Conservation (phyloP, 2,113 vertebrate species). For the Genyomyrus donnyi region DNA sequence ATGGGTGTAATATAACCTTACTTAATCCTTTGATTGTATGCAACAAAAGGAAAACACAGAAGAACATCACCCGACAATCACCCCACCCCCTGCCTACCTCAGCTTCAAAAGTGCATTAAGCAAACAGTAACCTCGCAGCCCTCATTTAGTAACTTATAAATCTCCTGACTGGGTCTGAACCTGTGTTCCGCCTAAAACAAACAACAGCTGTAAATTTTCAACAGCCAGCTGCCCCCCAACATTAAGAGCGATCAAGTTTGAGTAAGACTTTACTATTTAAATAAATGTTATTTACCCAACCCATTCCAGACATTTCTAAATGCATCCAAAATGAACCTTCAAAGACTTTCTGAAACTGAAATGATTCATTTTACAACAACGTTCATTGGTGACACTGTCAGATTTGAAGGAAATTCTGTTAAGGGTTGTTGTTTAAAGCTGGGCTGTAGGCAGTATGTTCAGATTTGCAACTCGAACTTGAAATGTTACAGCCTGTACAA, state of each 20-base stretch:
- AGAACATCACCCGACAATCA: background rate
- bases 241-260: background rate
- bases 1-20: background rate
- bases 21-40: background rate
- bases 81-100: background rate
- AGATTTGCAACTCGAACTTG: too few species aligned
- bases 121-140: background rate
- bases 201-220: constrained; percentile 11
- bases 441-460: too few species aligned
- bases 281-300: background rate
- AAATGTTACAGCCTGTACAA: background rate
- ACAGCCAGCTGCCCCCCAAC: background rate
- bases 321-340: background rate
- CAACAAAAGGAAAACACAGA: background rate
- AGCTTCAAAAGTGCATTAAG: background rate
- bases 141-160: constrained; percentile 17
- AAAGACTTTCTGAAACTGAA: background rate
- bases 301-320: background rate
- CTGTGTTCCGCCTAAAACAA: constrained; percentile 22
- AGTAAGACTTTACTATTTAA: background rate
- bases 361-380: background rate
- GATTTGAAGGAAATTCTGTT: background rate
- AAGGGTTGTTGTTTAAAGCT: background rate
- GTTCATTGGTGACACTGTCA: background rate
- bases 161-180: constrained; percentile 2